Evolutionary conservation across 2,888 invertebrate genomes (phyloP), one percentile per base, ranked within the genome.

Genomic region (Troilus luridus): DNA sequence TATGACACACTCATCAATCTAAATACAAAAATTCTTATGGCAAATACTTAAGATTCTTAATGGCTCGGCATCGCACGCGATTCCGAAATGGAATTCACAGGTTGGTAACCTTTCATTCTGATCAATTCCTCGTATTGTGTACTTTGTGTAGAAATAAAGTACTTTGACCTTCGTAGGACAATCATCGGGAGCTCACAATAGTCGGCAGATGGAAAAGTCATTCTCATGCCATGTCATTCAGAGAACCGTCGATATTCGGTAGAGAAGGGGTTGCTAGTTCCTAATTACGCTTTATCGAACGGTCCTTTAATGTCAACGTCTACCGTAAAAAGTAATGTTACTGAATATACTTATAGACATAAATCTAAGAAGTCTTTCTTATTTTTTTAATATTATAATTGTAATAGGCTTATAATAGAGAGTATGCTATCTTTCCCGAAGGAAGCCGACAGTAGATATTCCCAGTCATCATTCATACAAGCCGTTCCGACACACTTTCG

Each of bases 391-490:
- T 27, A 41, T 6, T 41, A 41, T 41, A 77, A 17, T 41, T 27
- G 27, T 27, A 9, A 77, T 17, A 7, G 27, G 41, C 9, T 24
- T 77, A 10, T 17, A 41, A 17, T 19, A 27, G 27, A 41, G 72
- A 17, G 24, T 19, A 41, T 77, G 19, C 6, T 41, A 9, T 19
- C 27, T 14, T 72, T 27, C 11, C 1, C 27, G 5, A 11, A 41
- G 41, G 27, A 19, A 9, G 41, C 12, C 14, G 41, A 41, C 17
- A 77, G 41, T 7, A 41, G 17, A 41, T 17, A 77, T 27, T 77
- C 72, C 17, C 72, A 77, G 27, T 21, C 72, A 77, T 77, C 85
- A 85, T 85, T 85, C 56, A 58, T 85, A 58, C 56, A 85, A 85
- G 85, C 85, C 41, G 56, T 58, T 85, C 56, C 85, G 21, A 85